A percentile compares a stretch with the other conserved stretches of the same genome.
Conservation (phyloP, 37 sponge, comb jelly and placozoan genomes). For the Petrosia ficiformis region DNA sequence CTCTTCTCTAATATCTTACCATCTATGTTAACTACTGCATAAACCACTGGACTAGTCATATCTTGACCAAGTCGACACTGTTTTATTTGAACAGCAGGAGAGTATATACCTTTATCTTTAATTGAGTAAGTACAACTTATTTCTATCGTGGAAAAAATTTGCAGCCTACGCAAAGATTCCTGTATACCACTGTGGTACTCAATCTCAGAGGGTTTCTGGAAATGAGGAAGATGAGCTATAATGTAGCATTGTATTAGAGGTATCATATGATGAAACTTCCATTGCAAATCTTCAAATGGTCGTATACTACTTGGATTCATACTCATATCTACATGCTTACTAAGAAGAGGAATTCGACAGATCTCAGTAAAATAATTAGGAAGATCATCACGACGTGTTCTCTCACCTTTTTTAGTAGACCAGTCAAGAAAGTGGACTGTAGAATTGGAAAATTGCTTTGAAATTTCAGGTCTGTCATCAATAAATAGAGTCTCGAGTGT, state of each 20-base stretch:
- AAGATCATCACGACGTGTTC: neutral
- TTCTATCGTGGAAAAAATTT: conserved; percentile 6
- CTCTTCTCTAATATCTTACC: conserved; percentile 4
- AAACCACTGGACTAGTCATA: conserved; percentile 9
- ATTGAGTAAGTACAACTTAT: conserved; percentile 8
- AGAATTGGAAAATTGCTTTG: conserved; percentile 19
- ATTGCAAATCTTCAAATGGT: conserved; percentile 18
- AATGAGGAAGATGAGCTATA: neutral
- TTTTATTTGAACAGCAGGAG: neutral
- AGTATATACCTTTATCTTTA: neutral
- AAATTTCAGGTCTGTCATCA: conserved; percentile 18
- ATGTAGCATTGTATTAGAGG: conserved; percentile 36
- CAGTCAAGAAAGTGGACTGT: conserved; percentile 38
- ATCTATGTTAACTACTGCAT: conserved; percentile 9
- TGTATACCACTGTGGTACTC: neutral
- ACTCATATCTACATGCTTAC: neutral
- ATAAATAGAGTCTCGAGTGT: conserved; percentile 18
- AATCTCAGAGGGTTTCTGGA: neutral
- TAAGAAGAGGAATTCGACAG: conserved; percentile 26
- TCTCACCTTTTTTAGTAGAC: neutral
- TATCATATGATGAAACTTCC: neutral
- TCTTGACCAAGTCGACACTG: conserved; percentile 4
- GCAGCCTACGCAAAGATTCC: conserved; percentile 15
- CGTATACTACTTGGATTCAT: neutral
- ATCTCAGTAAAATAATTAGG: conserved; percentile 2